Evolutionary conservation across 2,797 vertebrate genomes (phyloP).

Genomic region (Microhierax caerulescens): DNA sequence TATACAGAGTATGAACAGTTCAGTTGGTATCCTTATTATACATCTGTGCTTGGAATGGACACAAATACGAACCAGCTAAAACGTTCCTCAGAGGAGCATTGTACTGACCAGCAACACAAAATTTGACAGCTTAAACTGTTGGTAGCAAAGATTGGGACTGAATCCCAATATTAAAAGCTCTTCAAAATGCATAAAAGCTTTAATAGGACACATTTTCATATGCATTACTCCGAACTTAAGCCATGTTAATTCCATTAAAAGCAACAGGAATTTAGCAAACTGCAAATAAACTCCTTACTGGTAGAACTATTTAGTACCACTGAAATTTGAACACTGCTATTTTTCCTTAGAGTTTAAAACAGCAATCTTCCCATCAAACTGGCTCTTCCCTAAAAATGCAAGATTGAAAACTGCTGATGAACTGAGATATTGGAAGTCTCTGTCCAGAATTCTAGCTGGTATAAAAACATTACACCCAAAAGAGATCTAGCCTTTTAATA

Average conservation of each 20-base stretch:
- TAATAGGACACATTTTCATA: constrained; percentile 58
- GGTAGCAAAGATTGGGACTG: constrained; percentile 1
- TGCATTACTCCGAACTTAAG: constrained; percentile 48
- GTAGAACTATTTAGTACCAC: not conserved
- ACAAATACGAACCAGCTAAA: not conserved
- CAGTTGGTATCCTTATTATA: not conserved
- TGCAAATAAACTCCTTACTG: constrained; percentile 5
- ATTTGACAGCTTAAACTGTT: constrained; percentile 37
- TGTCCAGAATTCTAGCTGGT: not conserved
- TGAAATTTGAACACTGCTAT: not conserved
- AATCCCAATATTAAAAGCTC: constrained; percentile 61
- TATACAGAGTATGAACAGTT: not conserved
- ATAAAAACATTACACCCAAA: not conserved
- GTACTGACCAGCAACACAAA: constrained; percentile 33
- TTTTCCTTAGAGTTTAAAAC: not conserved
- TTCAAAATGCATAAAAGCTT: constrained; percentile 65
- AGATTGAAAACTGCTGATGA: constrained; percentile 16
- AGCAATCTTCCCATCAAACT: not conserved
- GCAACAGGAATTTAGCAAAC: constrained; percentile 12
- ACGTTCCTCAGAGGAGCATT: constrained; percentile 24
- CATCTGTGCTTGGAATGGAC: not conserved
- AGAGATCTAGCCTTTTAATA: not conserved
- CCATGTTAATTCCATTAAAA: constrained; percentile 65
- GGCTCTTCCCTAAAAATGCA: not conserved
- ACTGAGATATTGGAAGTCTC: not conserved